These are phyloP conservation scores for Ophion ellenae DNA, from an alignment of 2,888 invertebrate genomes.

Conservation along the genomic window DNA sequence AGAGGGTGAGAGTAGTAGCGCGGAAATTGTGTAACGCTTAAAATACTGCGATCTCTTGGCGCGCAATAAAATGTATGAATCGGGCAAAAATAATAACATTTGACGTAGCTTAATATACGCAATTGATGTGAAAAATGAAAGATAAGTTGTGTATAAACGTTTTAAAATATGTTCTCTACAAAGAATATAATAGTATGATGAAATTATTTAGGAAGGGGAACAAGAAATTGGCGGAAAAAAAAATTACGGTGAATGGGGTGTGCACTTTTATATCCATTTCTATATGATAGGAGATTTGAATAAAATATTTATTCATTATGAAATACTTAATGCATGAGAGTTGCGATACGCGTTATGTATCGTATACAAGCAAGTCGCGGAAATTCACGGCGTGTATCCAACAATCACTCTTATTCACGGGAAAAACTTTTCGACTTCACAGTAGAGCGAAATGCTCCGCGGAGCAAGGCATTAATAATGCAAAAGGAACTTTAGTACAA, in stretches of 20 bases:
- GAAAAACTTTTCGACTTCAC: constrained; percentile 28
- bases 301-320: constrained; percentile 9
- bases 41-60: neutral
- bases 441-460: constrained; percentile 19
- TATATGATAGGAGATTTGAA: neutral
- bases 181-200: neutral
- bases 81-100: neutral
- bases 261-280: neutral
- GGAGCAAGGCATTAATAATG: constrained; percentile 54
- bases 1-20: neutral
- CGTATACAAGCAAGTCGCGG: neutral
- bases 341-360: constrained; percentile 4
- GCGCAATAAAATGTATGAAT: neutral
- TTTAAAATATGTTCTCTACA: neutral
- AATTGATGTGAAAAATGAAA: neutral
- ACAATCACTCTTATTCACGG: constrained; percentile 26
- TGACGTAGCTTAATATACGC: neutral
- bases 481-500: constrained; percentile 35
- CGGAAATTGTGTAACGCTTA: neutral
- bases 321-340: constrained; percentile 2
- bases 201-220: neutral
- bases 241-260: neutral
- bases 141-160: neutral
- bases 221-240: neutral
- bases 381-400: neutral